A percentile compares a stretch with the other conserved stretches of the same genome.
Conservation (phyloP, 1,140 invertebrate species). For the Aphis craccivora region DNA sequence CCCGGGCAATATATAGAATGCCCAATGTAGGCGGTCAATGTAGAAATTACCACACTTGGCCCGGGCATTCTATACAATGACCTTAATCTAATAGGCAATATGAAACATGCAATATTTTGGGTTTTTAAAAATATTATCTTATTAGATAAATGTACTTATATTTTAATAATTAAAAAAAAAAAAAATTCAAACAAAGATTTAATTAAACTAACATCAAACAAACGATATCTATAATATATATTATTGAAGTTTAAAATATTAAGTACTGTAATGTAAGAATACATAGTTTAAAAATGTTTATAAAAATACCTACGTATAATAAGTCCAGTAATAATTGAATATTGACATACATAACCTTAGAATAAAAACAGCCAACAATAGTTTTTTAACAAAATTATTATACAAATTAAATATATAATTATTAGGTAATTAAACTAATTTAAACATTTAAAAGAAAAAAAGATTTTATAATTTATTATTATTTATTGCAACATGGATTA, state of each 20-base stretch:
- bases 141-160: neutral
- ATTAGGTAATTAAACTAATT: neutral
- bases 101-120: neutral
- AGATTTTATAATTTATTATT: neutral
- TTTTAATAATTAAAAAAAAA: neutral
- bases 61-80: neutral
- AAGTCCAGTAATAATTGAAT: neutral
- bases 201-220: neutral
- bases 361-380: neutral
- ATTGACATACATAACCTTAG: conserved; percentile 1
- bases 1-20: too few species aligned
- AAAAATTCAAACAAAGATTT: neutral
- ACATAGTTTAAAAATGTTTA: neutral
- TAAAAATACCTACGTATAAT: neutral
- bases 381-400: neutral
- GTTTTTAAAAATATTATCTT: neutral
- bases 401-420: neutral
- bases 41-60: neutral
- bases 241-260: neutral
- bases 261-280: neutral
- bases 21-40: too few species aligned
- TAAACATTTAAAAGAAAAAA: neutral
- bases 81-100: too few species aligned
- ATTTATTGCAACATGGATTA: too few species aligned
- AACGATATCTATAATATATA: too few species aligned